Evolutionary conservation across 2,113 vertebrate species (phyloP), one percentile per base, ranked within the genome.

Genomic region (Climacteris rufus): DNA sequence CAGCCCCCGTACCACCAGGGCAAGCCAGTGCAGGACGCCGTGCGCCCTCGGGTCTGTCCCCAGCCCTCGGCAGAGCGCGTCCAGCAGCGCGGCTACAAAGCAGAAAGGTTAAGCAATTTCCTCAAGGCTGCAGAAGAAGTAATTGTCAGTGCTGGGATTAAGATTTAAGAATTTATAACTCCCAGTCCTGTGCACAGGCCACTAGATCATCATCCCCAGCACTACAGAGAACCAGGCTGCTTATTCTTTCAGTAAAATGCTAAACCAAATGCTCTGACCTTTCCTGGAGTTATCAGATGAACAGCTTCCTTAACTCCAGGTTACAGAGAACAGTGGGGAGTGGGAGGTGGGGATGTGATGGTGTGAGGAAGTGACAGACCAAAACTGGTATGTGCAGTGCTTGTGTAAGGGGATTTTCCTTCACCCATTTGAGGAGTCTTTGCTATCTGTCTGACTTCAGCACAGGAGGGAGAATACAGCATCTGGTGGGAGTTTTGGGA

Each of bases 81-180:
- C n/a, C n/a, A n/a, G n/a, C n/a, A n/a, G n/a, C n/a, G n/a, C n/a
- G n/a, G n/a, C n/a, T n/a, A n/a, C n/a, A n/a, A n/a, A n/a, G n/a
- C n/a, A n/a, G n/a, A n/a, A n/a, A 91, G 75, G 66, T 90, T 80
- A 95, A 96, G 64, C 82, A 83, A 90, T 96, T 94, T 96, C 71
- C 79, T 95, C 76, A 81, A 90, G 93, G 82, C 92, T 82, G 1
- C 39, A 5, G 12, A 42, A 83, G 79, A 96, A 91, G 90, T 94
- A 95, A 94, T 93, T 90, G 82, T 83, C 90, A 78, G 76, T 68
- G 71, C 47, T 24, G 56, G 68, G 92, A 96, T 97, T 95, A 94
- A 91, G 93, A 74, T 47, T 80, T 50, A 93, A 90, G 91, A 91
- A 92, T 96, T 96, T 95, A 93, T 83, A 88, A 87, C 84, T 95